A percentile compares a stretch with the other conserved stretches of the same genome.
phyloP scores from a whole-genome alignment of 1,140 invertebrate genomes.

The Listronotus bonariensis region DNA sequence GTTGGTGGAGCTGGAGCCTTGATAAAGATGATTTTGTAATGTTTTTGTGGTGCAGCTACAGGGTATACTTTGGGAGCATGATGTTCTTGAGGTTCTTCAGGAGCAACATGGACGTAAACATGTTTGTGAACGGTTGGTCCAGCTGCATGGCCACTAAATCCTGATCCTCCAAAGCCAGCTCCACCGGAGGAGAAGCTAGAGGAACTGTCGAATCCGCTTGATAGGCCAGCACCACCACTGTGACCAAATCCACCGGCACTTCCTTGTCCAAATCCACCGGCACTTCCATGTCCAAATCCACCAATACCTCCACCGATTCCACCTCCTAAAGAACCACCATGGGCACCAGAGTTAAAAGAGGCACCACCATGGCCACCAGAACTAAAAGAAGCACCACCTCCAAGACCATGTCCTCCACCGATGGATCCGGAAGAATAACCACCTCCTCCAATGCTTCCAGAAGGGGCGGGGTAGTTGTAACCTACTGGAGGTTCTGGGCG shows the following conservation, averaged over 20 bases:
- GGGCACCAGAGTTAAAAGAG: conserved; percentile 3
- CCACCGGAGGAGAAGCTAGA: conserved; percentile 16
- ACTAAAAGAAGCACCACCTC: conserved; percentile 26
- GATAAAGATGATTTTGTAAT: conserved; percentile 89
- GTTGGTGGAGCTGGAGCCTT: conserved; percentile 80
- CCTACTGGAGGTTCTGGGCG: conserved; percentile 39
- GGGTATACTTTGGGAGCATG: conserved; percentile 51
- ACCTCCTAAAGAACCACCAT: not conserved
- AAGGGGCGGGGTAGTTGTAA: conserved; percentile 32
- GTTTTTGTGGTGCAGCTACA: conserved; percentile 71
- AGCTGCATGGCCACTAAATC: conserved; percentile 10
- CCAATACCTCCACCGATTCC: not conserved
- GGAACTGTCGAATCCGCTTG: conserved; percentile 78
- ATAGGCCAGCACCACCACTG: conserved; percentile 54
- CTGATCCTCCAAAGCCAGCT: conserved; percentile 22
- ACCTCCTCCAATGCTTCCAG: conserved; percentile 7
- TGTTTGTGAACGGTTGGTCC: conserved; percentile 66
- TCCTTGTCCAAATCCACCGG: not conserved
- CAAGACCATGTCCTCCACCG: not conserved
- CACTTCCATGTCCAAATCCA: not conserved
- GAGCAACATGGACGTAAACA: conserved; percentile 71
- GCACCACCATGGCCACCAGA: conserved; percentile 12
- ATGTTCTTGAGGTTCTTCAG: conserved; percentile 70
- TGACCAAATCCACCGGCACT: not conserved
- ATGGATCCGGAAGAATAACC: not conserved